Conservation (phyloP, 1,140 invertebrate genomes). For the Brachionus paranguensis region DNA sequence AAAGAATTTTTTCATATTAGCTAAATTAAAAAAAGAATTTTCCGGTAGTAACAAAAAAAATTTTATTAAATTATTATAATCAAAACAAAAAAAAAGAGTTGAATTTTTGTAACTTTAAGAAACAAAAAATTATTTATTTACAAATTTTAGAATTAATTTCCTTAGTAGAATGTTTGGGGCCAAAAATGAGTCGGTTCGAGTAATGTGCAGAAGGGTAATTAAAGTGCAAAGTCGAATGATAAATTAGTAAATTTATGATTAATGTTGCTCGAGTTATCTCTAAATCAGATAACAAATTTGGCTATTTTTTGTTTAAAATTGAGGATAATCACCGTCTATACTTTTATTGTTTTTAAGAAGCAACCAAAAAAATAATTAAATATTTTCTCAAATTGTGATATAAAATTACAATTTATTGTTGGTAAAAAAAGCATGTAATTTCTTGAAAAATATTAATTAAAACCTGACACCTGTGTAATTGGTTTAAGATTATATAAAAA, state of each 20-base stretch:
- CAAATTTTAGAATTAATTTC: neutral
- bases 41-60: too few relatives aligned
- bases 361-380: neutral
- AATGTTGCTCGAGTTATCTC: neutral
- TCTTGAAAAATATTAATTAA: constrained; percentile 16
- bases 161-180: neutral
- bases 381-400: neutral
- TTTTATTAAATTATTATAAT: neutral
- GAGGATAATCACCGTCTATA: neutral
- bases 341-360: neutral
- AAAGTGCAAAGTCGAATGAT: neutral
- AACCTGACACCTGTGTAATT: neutral
- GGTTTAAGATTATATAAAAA: constrained; percentile 5
- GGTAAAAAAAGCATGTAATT: neutral
- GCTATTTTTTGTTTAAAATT: neutral
- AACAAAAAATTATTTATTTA: neutral
- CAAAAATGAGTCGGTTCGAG: neutral
- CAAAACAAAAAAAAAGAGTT: neutral
- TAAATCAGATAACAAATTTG: neutral
- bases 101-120: neutral
- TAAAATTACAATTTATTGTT: neutral
- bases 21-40: neutral
- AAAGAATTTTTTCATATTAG: neutral
- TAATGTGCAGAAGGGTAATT: neutral
- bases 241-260: neutral